Base-by-base conservation (phyloP, 2,888 invertebrate genomes). In the Minunthozetes semirufus region DNA sequence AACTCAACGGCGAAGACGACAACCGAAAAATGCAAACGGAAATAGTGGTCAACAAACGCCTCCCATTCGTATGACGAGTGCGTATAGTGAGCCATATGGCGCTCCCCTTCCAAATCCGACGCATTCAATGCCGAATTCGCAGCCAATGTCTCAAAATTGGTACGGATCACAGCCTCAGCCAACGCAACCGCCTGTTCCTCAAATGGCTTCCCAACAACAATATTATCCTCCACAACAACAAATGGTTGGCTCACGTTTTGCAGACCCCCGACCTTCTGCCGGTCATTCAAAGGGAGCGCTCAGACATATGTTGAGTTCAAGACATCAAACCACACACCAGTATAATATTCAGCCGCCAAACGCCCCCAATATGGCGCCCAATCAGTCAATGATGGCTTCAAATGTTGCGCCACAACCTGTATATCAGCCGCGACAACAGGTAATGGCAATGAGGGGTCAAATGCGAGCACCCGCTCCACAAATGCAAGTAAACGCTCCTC, bases 211-310 rank as follows among this genome's bases (percentile, higher is more conserved):
- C 1, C 63, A 63, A 22, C 68, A 68, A 25, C 22, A 33, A n/a
- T 25, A 42, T 9, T 68, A 46, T 46, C 33, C 13, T 9, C 33
- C 42, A 5, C 75, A 53, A 15, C 72, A 71, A n/a, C 56, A 53
- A n/a, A 68, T 68, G 22, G 50, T 50, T 19, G 29, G 56, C 15
- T 25, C 50, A 3, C 68, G 68, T 2, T 68, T 46, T 46, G 1
- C 38, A 22, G 68, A 68, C 22, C 5, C 68, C n/a, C 19, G 68
- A 68, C 68, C n/a, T n/a, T n/a, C 68, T n/a, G 66, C 83, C 75
- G 90, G 89, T 79, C 90, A 90, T 6, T 80, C 81, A 5, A 93
- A 94, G 81, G 92, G 91, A 81, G 93, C 93, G 0, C 84, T 94
- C 53, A 90, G 91, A 72, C 89, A 92, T 80, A 91, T 94, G 92